Evolutionary conservation across 2,797 vertebrate species (phyloP), one percentile per base, ranked within the genome.

Genomic region (Micrastur ruficollis): DNA sequence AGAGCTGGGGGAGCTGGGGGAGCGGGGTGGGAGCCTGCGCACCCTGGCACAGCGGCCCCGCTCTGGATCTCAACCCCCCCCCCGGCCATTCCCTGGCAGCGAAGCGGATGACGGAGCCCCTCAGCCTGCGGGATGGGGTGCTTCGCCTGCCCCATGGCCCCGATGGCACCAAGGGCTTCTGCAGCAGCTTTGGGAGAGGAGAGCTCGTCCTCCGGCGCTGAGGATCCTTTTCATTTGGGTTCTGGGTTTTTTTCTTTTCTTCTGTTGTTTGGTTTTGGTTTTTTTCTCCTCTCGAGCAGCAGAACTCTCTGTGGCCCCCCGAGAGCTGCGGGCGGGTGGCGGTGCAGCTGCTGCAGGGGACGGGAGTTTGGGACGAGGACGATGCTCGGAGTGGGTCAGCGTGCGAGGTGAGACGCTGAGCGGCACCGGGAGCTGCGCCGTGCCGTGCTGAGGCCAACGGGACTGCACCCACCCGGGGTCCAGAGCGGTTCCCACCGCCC

Each of bases 111-210:
- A 20, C 59, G 0, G 75, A 92, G 75, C 89, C 91, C 36, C 83
- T 93, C 5, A 2, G 75, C 31, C 72, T n/a, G 66, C 49, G 73
- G 18, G 94, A 44, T 0, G 67, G 62, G 21, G 95, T 97, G 16
- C 94, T 98, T n/a, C 81, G 81, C 38, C 97, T 97, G 91, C 98
- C 98, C 23, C 58, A 21, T 0, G 87, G 98, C n/a, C 98, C 98
- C 1, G 97, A 98, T 38, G 97, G 96, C 52, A 97, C 97, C 52
- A 87, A 68, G 73, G 98, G 98, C 23, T 98, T 98, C 81, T 91
- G 91, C 87, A 89, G 95, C 95, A 95, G 86, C 80, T 92, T 96
- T 3, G 97, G 97, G 26, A 94, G 98, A 68, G 93, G 94, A 62
- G 98, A 95, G 50, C 73, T 97, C 5, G 9, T 92, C 63, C 91